A percentile compares a stretch with the other conserved stretches of the same genome.
Conservation (phyloP, 2,888 invertebrate species). For the Mesorhabditis belari region DNA sequence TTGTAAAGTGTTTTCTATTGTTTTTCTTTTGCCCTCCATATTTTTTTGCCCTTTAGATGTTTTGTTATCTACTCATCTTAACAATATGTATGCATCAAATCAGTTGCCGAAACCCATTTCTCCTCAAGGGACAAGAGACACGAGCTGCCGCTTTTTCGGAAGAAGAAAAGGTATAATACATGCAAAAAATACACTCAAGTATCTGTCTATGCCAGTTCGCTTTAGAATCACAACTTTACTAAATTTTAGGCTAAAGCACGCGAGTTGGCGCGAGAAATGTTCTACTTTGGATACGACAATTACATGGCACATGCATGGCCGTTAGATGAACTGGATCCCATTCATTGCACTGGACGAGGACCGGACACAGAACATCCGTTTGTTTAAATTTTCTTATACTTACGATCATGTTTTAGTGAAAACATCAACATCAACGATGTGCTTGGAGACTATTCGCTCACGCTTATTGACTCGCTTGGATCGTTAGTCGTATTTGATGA, state of each 20-base stretch:
- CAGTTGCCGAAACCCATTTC: conserved; percentile 10
- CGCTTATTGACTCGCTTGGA: conserved; percentile 63
- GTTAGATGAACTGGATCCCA: conserved; percentile 64
- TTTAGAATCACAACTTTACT: conserved; percentile 10
- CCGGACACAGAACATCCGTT: conserved; percentile 64
- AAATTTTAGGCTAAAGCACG: conserved; percentile 17
- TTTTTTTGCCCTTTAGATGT: too few species aligned
- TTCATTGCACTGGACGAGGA: conserved; percentile 63
- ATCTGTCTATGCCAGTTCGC: too few species aligned
- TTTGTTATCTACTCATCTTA: too few species aligned
- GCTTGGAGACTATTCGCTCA: conserved; percentile 64
- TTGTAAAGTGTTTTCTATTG: too few species aligned
- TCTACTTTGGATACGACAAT: conserved; percentile 56
- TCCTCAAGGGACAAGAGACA: conserved; percentile 12
- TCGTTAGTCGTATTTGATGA: conserved; percentile 59
- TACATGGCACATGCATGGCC: conserved; percentile 66
- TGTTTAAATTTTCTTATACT: conserved; percentile 38
- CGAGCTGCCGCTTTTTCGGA: conserved; percentile 13
- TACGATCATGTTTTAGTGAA: conserved; percentile 55
- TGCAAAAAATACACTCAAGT: background rate
- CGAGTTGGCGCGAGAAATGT: conserved; percentile 43
- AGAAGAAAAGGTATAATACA: background rate
- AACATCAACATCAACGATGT: conserved; percentile 67
- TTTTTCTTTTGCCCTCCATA: too few species aligned
- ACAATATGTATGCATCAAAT: too few species aligned